Conservation (phyloP, 2,888 invertebrate species). For the Trisateles emortualis region DNA sequence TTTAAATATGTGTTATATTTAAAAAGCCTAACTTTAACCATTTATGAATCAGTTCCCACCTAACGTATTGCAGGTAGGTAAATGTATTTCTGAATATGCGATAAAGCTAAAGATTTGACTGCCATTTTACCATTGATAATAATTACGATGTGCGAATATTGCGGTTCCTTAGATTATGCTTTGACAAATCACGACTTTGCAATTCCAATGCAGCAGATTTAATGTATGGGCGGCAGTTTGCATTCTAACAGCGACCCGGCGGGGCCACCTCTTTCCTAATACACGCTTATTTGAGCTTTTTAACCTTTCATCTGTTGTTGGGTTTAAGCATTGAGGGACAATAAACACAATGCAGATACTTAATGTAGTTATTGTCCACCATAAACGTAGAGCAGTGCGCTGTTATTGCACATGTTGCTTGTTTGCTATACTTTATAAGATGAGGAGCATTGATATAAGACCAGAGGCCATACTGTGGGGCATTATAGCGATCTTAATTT, state of each 20-base stretch:
- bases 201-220: constrained; percentile 86
- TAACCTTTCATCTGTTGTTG: constrained; percentile 84
- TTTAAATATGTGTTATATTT: not conserved
- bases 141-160: constrained; percentile 87
- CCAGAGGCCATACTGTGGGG: not conserved
- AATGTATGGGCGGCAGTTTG: constrained; percentile 87
- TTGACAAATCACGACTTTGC: constrained; percentile 87
- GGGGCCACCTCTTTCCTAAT: constrained; percentile 87
- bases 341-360: constrained; percentile 79
- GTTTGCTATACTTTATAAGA: not conserved
- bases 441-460: not conserved
- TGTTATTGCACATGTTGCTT: not conserved
- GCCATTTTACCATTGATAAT: constrained; percentile 84
- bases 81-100: constrained; percentile 1
- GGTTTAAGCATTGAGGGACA: constrained; percentile 82
- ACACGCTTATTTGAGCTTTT: constrained; percentile 87
- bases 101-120: constrained; percentile 71
- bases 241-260: constrained; percentile 85
- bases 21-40: no score
- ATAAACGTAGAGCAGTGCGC: constrained; percentile 53
- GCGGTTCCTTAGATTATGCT: constrained; percentile 86
- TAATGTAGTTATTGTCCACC: constrained; percentile 72
- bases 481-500: no score
- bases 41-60: not conserved
- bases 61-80: not conserved